Base-by-base conservation (phyloP, 64 coral and sea anemone species). In the Orbicella faveolata region DNA sequence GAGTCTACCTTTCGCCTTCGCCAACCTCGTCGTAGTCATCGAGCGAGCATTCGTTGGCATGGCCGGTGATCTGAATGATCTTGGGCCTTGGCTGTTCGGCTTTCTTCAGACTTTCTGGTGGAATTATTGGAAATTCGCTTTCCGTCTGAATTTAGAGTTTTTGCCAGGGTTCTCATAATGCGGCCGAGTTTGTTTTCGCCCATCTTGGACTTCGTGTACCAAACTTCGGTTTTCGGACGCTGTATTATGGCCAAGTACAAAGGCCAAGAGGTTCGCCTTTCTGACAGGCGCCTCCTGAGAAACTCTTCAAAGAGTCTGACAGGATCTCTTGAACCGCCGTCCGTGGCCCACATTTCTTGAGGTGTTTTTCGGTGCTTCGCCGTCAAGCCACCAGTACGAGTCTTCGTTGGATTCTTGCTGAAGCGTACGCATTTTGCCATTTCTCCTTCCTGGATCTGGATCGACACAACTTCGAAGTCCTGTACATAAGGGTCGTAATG, bases 121-220 rank as follows among this genome's bases (percentile, higher is more conserved):
- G 55, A 59, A 15, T 59, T 6, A 77, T 77, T 77, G 13, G 75
- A 77, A 77, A 77, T 77, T 51, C 17, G 34, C 17, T 77, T 77
- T 39, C 75, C 34, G 7, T 77, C 36, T 20, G 20, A 4, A 36
- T 77, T 77, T 21, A 77, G 37, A 77, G 75, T 41, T 10, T 77
- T 36, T 77, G 73, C 37, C 16, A 88, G 33, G 37, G 70, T 36
- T 36, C 76, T 92, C 81, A 92, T 86, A 9, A 86, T 92, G 1
- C 0, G 14, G 19, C 79, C 55, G 17, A 86, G 62, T 21, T 37
- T 66, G 36, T 92, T 59, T 78, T 26, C 59, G 15, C 82, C 90
- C 90, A 92, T 92, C 36, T 54, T 37, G 14, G 83, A 83, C 37
- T 55, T 74, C 36, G 73, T 76, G n/a, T 85, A 92, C 90, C 90